Evolutionary conservation across 2,888 invertebrate species (phyloP), one percentile per base, ranked within the genome.

Genomic region (Ichneumoninae sp.): DNA sequence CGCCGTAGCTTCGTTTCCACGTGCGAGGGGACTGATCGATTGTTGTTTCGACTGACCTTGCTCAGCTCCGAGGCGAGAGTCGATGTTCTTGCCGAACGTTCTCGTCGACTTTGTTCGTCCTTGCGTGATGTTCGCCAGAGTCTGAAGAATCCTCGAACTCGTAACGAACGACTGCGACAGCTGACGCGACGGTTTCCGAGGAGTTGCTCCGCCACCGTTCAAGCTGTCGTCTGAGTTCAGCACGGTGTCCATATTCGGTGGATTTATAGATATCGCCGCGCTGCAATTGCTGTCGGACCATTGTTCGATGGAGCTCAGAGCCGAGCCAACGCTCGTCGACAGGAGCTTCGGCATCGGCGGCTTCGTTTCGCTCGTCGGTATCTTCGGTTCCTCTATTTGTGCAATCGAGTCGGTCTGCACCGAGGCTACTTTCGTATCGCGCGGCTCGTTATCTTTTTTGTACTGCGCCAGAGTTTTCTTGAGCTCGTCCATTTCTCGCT

Each of bases 101-200:
- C 69, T 79, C 65, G 81, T 82, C 1, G 71, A 44, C 36, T 88
- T 90, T 7, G 89, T 26, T 65, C 90, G 90, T 8, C 91, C 89
- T 44, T 90, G 90, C 0, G 93, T 92, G 44, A 93, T 90, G 78
- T 83, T 92, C 0, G 93, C 91, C 16, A 93, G 90, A 2, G 93
- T 93, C 80, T 93, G 91, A 8, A 93, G 88, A 44, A 93, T 93
- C 60, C 90, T 88, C 3, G 93, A 92, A 0, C 93, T 93, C 26
- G 93, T 93, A 22, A 92, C 83, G 79, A 93, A 92, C 30, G 93
- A 90, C 19, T 88, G 87, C 0, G 93, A 93, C 6, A 92, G 60
- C 3, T 89, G 85, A 40, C 86, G 89, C 8, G 85, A 60, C 1
- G 84, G 40, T 83, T 88, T 90, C 16, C 68, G 68, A 10, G 89